These are phyloP conservation scores for Acleris holmiana DNA, from an alignment of 2,888 invertebrate species.

Conservation along the genomic window DNA sequence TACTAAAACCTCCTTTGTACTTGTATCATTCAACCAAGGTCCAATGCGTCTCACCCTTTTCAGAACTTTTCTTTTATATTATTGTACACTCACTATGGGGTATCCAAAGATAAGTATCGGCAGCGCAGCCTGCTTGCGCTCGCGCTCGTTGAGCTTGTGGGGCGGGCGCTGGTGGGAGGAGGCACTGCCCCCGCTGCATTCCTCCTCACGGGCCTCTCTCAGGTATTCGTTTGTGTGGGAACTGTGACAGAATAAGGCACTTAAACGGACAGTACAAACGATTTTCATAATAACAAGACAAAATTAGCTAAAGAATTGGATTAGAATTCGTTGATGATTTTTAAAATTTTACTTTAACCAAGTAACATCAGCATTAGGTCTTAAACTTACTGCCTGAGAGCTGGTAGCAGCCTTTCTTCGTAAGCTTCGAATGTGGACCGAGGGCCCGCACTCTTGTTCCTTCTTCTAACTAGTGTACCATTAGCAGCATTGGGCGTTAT, in stretches of 20 bases:
- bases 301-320: too few relatives aligned
- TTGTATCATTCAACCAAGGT: too few relatives aligned
- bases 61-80: too few relatives aligned
- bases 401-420: conserved; percentile 93
- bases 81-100: conserved; percentile 86
- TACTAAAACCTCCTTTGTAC: too few relatives aligned
- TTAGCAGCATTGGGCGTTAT: conserved; percentile 77
- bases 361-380: too few relatives aligned
- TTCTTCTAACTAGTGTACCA: conserved; percentile 83
- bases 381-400: conserved; percentile 90
- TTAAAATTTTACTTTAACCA: too few relatives aligned
- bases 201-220: conserved; percentile 77
- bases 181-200: conserved; percentile 81
- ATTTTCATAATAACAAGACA: conserved; percentile 41
- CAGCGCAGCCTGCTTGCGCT: conserved; percentile 93
- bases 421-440: conserved; percentile 93
- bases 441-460: conserved; percentile 87
- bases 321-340: too few relatives aligned
- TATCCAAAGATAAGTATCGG: conserved; percentile 96
- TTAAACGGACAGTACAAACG: neutral
- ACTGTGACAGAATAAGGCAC: conserved; percentile 64
- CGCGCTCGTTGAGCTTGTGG: conserved; percentile 89
- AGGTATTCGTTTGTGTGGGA: conserved; percentile 93
- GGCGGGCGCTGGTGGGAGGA: conserved; percentile 76
- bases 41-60: too few relatives aligned